These are phyloP conservation scores for Tetanocera ferruginea DNA, from an alignment of 2,888 invertebrate species.

Conservation along the genomic window DNA sequence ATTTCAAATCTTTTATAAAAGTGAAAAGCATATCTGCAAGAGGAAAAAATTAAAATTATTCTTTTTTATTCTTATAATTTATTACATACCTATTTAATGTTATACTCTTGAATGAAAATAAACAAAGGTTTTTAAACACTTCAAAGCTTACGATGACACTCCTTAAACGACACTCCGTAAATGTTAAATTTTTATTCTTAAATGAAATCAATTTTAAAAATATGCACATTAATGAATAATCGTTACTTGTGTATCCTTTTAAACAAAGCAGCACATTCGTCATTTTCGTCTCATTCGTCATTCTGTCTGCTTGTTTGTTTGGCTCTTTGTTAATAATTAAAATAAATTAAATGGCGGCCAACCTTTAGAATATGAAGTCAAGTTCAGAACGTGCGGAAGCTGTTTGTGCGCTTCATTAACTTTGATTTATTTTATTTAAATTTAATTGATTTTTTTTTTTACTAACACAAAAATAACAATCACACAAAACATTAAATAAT, in stretches of 20 bases:
- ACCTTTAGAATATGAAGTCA: constrained; percentile 23
- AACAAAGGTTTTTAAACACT: no score
- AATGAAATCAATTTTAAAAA: no score
- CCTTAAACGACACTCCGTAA: no score
- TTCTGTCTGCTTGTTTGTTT: neutral
- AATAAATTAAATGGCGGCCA: neutral
- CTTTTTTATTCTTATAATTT: no score
- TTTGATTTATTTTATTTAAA: constrained; percentile 32
- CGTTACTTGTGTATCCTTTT: neutral
- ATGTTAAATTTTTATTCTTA: no score
- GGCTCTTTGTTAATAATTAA: neutral
- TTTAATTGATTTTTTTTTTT: neutral
- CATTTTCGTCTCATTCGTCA: neutral
- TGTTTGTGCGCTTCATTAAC: constrained; percentile 27
- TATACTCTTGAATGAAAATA: no score
- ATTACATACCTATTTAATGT: no score
- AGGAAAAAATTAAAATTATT: no score
- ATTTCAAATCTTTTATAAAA: no score
- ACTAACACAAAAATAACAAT: neutral
- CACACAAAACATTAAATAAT: neutral
- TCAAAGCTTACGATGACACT: no score
- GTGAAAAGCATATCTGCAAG: no score
- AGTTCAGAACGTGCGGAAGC: constrained; percentile 32
- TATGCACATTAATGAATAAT: no score
- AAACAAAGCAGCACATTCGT: neutral